Base-by-base conservation (phyloP, 2,113 vertebrate species). In the Aepyceros melampus region DNA sequence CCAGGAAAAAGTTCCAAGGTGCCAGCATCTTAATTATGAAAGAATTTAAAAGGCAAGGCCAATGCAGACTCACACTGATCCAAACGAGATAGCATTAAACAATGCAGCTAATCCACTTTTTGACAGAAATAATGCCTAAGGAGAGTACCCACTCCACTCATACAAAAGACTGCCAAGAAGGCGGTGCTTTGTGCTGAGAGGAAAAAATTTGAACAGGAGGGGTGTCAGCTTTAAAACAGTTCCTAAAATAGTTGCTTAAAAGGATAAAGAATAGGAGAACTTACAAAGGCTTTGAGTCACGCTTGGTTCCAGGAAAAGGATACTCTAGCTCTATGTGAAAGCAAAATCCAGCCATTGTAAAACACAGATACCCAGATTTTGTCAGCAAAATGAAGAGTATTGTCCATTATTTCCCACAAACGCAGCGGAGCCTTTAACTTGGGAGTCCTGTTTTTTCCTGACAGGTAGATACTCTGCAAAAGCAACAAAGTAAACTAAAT, bases 191-290 rank as follows among this genome's bases (percentile, higher is more conserved):
- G 67, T 93, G 85, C 47, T 78, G 31, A 95, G 25, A 3, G 17
- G 87, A 92, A 97, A 97, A 93, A 62, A 53, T 91, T 87, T 91
- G 45, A 94, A 91, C 62, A 40, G 81, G 95, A 97, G 29, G 91
- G 36, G 49, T 94, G 49, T 96, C 94, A 94, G 79, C 95, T 89
- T 96, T 93, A 96, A 97, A 97, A 97, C 11, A 97, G 89, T 71
- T 93, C 89, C 93, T 89, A 96, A 98, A 97, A 95, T 95, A 97
- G 95, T 82, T 96, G 56, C 36, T 96, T 82, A 78, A 93, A 97
- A 97, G 40, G 60, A 94, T 95, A 97, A 97, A 96, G 78, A 97
- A 92, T 60, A 87, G 90, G 47, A 94, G 92, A 98, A 94, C 55
- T 96, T 86, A 97, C 53, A 94, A 98, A 96, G 31, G 58, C 84